Base-by-base conservation (phyloP, 2,797 vertebrate genomes). In the Amphiprion clarkii region DNA sequence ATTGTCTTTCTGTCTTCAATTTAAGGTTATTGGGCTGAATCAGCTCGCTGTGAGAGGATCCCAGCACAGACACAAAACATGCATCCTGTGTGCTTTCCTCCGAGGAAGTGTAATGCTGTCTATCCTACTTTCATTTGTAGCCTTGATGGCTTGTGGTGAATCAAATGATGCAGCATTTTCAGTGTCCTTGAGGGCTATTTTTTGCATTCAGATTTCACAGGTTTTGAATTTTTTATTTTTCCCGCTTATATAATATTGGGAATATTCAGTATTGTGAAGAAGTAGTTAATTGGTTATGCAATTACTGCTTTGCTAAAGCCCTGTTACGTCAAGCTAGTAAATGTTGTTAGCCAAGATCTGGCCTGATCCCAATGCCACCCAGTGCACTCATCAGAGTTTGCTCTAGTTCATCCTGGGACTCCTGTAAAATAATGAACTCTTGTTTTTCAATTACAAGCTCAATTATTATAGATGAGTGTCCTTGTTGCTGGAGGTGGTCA, bases 21-120 rank as follows among this genome's bases (percentile, higher is more conserved):
- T 87, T 87, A 83, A 84, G 86, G 78, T 90, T 88, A 88, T 83
- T 87, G 82, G 78, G 73, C 72, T 82, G 83, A 76, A 87, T 78
- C 78, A 3, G 61, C 81, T 82, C 0, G 7, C 58, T 39, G 71
- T 40, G 75, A 83, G 73, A 74, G 64, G 76, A 74, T 74, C 67
- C 70, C 71, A 29, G 74, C n/a, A 3, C 58, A 53, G 40, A 71
- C 74, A 76, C 69, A 57, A 76, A 81, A 76, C 83, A 74, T 58
- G 76, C 74, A 80, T 89, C 71, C 71, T 71, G 74, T 69, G 63
- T 84, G 61, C 65, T 64, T 69, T 67, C 54, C 55, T 46, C 5
- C 73, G 71, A 68, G 64, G 64, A 80, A 76, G 75, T 59, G 73
- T 40, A 44, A 29, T 12, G 57, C 61, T 71, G 49, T 66, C 58